Evolutionary conservation across 2,888 invertebrate genomes (phyloP), one percentile per base, ranked within the genome.

Genomic region (Eupithecia subfuscata): DNA sequence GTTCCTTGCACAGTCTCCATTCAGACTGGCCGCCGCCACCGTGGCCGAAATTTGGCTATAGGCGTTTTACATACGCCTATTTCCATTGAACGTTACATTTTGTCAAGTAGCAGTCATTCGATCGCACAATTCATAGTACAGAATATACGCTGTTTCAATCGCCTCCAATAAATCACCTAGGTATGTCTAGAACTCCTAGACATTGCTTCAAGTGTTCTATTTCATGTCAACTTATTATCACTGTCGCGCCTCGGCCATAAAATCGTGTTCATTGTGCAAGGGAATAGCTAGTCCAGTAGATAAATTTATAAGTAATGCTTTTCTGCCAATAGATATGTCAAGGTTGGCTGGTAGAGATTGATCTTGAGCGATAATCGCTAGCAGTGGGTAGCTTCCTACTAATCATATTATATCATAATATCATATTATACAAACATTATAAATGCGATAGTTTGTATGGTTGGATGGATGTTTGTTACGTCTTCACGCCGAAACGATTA

Each of bases 191-290:
- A 70, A 71, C 43, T n/a, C 69, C 75, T 71, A 70, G 69, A 14
- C 65, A 48, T 79, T 77, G 79, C 76, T 45, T 75, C 74, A 79
- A 73, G 79, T 81, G 84, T 87, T 85, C 84, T 84, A 85, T 88
- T 88, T 87, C 88, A 87, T 82, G 80, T 85, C 81, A 82, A 85
- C 86, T 85, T 84, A 83, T 84, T 77, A 83, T 84, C 83, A 82
- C 84, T 43, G 85, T 84, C 81, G 84, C 76, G 84, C 85, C 84
- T 85, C 82, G 82, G 86, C 86, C 88, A 89, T 92, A 91, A 91
- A 91, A 74, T 71, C 22, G 65, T 73, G 70, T 69, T 69, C 43
- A 73, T 60, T 25, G 63, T 45, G 64, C 12, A 18, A 8, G 11
- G 18, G 30, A 70, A 73, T 65, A 77, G 77, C 77, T 73, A 71